Conservation (phyloP, 2,797 vertebrate genomes). For the Chrysocyon brachyurus region DNA sequence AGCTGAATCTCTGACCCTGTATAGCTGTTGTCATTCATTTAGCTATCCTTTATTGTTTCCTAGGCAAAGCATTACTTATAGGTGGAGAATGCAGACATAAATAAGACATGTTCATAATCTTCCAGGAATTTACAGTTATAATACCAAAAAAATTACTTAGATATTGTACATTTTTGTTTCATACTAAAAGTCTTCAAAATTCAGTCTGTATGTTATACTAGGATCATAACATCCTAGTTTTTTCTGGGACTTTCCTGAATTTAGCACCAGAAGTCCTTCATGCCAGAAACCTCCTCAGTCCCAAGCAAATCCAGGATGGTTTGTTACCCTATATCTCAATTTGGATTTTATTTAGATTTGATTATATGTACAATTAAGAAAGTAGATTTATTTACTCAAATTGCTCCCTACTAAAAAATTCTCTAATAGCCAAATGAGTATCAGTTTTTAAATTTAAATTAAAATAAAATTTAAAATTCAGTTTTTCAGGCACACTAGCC, state of each 20-base stretch:
- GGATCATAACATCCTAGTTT: not conserved
- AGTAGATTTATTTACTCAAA: not conserved
- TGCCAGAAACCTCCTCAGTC: not conserved
- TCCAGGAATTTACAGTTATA: constrained; percentile 5
- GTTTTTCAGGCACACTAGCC: not conserved
- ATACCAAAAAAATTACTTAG: not conserved
- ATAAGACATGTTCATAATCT: constrained; percentile 19
- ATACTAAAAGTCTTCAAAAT: constrained; percentile 22
- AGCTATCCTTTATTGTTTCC: constrained; percentile 15
- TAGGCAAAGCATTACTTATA: not conserved
- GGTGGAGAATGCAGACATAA: constrained; percentile 2
- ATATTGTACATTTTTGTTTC: constrained; percentile 51
- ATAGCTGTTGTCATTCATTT: not conserved
- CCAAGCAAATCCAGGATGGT: not conserved
- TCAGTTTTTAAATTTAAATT: not conserved
- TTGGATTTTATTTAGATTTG: constrained; percentile 8
- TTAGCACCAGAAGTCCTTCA: not conserved
- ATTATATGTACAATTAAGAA: not conserved
- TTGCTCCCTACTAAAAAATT: not conserved
- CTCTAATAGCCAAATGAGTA: not conserved
- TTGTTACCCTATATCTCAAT: not conserved
- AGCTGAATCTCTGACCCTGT: constrained; percentile 38
- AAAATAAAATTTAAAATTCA: constrained; percentile 43
- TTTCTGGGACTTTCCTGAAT: not conserved
- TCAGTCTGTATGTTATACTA: not conserved